These are phyloP conservation scores for Charina bottae DNA, from an alignment of 2,113 vertebrate genomes.

Conservation along the genomic window DNA sequence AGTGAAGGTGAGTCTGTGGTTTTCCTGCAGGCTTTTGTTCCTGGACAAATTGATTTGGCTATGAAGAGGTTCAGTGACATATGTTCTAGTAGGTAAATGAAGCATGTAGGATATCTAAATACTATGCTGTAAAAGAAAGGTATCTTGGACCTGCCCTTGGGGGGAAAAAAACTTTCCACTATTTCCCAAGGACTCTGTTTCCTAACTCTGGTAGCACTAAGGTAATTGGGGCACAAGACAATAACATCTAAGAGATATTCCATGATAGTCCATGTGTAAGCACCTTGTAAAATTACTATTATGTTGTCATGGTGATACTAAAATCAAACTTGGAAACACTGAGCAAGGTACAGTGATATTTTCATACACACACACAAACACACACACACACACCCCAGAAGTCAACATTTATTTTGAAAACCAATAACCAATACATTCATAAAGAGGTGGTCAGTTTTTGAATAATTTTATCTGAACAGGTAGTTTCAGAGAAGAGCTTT, in stretches of 20 bases:
- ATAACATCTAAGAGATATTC: background rate
- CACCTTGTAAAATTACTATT: background rate
- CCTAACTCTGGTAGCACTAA: background rate
- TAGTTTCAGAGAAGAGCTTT: background rate
- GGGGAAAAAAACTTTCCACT: background rate
- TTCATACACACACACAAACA: background rate
- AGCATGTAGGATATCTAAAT: background rate
- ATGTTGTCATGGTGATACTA: constrained; percentile 17
- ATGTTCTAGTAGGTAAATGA: background rate
- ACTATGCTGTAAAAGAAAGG: background rate
- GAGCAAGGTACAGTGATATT: background rate
- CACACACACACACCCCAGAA: background rate
- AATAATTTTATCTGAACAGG: background rate
- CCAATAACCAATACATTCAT: background rate
- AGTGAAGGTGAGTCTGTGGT: background rate
- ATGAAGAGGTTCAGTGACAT: background rate
- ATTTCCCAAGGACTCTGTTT: background rate
- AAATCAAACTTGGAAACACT: constrained; percentile 17
- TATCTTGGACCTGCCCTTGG: background rate
- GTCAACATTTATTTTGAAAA: background rate
- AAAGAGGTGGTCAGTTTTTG: background rate
- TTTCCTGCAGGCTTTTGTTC: background rate
- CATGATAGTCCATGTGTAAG: background rate
- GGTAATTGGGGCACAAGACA: background rate
- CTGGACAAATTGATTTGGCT: background rate